Evolutionary conservation across 1,140 invertebrate genomes (phyloP), one percentile per base, ranked within the genome.

Genomic region (Paralvinella palmiformis): DNA sequence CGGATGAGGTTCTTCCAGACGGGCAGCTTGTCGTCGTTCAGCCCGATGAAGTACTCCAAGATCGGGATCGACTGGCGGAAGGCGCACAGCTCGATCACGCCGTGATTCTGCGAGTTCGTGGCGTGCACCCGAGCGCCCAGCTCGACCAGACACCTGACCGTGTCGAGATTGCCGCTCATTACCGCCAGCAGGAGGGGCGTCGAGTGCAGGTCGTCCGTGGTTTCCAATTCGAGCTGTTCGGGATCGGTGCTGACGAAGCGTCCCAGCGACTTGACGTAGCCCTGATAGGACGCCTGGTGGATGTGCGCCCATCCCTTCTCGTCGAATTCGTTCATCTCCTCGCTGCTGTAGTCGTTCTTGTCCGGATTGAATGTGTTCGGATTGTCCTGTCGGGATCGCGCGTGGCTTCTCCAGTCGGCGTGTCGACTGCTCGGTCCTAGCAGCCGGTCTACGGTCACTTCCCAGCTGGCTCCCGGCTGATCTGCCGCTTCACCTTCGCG

Each of bases 121-220:
- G 65, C 71, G 60, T 20, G 22, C 55, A 73, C 65, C 64, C 76
- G 75, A 10, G 74, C 71, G 2, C 72, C 73, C 29, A 75, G 64
- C 2, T 55, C 48, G 2, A 79, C 68, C n/a, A 80, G 65, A 41
- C 69, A 73, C 15, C 66, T 63, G 17, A 79, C 71, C 27, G 73
- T 72, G 15, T 80, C 76, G 4, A 74, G 59, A 50, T 73, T 72
- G 7, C 75, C 74, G 7, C 71, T 73, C 33, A 69, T 67, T 7
- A 79, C 72, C 3, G 79, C 77, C 63, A 79, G 69, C 36, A 80
- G 59, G 50, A 80, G 73, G 15, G 79, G 79, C 3, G 79, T 80
- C 44, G 72, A 71, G 36, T 68, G 50, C 3, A 71, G 63, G 15
- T 73, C 75, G 68, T 80, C 79, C 20, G 59, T 66, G 0, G 79